These are phyloP conservation scores for Ctenoplectra terminalis DNA, from an alignment of 1,140 invertebrate species.

Conservation along the genomic window DNA sequence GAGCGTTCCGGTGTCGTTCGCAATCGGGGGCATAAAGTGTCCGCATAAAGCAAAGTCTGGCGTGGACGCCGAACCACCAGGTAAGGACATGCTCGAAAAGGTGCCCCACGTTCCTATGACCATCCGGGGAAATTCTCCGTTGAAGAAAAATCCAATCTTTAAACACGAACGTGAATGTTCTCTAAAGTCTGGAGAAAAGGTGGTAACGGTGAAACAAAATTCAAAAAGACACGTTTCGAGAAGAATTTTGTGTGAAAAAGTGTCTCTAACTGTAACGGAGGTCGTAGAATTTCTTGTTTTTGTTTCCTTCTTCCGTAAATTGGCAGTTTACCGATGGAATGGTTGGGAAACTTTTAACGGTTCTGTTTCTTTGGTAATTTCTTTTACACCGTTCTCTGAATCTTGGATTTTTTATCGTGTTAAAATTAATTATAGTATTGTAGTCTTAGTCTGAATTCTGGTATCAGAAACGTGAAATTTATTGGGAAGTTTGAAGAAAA, in stretches of 20 bases:
- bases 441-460: too few relatives aligned
- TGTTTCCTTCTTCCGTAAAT: background rate
- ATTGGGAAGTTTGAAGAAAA: too few relatives aligned
- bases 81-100: conserved; percentile 53
- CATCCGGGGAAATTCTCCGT: background rate
- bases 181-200: too few relatives aligned
- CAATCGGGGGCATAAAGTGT: conserved; percentile 83
- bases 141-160: background rate
- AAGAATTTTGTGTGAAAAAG: background rate
- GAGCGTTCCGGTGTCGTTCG: conserved; percentile 82
- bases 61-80: conserved; percentile 58
- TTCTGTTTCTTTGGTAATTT: too few relatives aligned
- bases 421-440: too few relatives aligned
- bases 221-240: background rate
- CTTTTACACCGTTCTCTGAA: too few relatives aligned
- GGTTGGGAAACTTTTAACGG: too few relatives aligned
- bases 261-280: too few relatives aligned
- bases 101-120: conserved; percentile 24
- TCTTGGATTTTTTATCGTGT: too few relatives aligned
- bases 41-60: conserved; percentile 77
- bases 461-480: too few relatives aligned
- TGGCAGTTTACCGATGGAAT: too few relatives aligned
- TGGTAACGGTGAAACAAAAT: background rate
- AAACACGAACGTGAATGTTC: too few relatives aligned
- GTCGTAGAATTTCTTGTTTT: background rate